Percentiles rank a stretch among this genome's conserved stretches.
phyloP scores from a whole-genome alignment of 2,888 invertebrate genomes.

The Eristalis arbustorum region DNA sequence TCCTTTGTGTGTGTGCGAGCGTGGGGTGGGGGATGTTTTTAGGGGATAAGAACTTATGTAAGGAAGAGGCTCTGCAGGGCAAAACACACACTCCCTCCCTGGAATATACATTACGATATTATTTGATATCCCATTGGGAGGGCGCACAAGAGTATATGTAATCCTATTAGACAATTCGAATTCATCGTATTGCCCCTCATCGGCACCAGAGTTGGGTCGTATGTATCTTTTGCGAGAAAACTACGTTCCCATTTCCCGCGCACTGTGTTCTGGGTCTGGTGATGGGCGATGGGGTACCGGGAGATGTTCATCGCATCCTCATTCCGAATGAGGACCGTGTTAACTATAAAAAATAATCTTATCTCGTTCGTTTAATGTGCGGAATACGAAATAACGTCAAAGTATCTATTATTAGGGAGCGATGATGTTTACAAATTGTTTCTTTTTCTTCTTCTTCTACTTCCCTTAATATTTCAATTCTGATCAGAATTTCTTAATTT shows the following conservation, averaged over 20 bases:
- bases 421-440: constrained; percentile 59
- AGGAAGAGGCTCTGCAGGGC: background rate
- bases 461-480: background rate
- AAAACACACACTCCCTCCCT: constrained; percentile 3
- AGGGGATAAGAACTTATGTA: background rate
- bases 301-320: background rate
- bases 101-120: constrained; percentile 43
- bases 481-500: background rate
- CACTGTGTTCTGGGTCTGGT: background rate
- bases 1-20: background rate
- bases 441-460: constrained; percentile 8
- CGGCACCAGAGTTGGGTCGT: background rate
- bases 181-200: constrained; percentile 44
- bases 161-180: constrained; percentile 59
- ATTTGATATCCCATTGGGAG: constrained; percentile 34
- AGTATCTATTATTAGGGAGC: constrained; percentile 34
- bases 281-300: too few relatives aligned
- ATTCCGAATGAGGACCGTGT: constrained; percentile 13
- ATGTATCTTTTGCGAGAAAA: constrained; percentile 21
- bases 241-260: background rate
- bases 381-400: constrained; percentile 59
- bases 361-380: constrained; percentile 49
- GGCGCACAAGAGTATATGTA: constrained; percentile 29
- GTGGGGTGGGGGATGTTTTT: background rate
- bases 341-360: constrained; percentile 57